Percentiles rank a stretch among this genome's conserved stretches.
phyloP scores from a whole-genome alignment of 2,888 invertebrate species.

The Meiosimyza platycephala region DNA sequence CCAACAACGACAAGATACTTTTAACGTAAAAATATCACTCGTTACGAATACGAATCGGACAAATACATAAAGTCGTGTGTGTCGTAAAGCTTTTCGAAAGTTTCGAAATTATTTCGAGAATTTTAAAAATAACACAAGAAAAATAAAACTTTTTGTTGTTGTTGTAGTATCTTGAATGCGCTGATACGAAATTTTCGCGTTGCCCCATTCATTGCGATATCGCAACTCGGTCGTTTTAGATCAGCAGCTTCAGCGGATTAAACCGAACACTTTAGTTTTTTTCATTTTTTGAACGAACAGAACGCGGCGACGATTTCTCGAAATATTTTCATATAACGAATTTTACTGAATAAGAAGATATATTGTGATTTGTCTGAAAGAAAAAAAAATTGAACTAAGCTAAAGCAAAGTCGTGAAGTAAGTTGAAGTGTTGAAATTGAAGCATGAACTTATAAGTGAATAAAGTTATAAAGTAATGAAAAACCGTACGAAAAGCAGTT shows the following conservation, averaged over 20 bases:
- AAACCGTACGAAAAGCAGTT: too few species aligned
- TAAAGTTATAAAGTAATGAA: conserved; percentile 21
- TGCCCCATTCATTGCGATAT: conserved; percentile 66
- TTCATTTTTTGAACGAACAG: conserved; percentile 29
- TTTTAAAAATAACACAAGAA: conserved; percentile 60
- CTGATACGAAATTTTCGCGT: conserved; percentile 50
- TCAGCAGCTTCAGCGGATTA: conserved; percentile 50
- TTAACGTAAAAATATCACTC: background rate
- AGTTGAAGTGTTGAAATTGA: conserved; percentile 23
- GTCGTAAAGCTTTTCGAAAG: conserved; percentile 37
- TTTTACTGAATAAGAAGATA: conserved; percentile 15
- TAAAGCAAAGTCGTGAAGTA: conserved; percentile 24
- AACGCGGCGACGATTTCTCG: conserved; percentile 15
- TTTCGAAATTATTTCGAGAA: conserved; percentile 58
- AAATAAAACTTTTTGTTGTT: conserved; percentile 46
- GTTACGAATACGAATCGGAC: conserved; percentile 17
- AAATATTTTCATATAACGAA: background rate
- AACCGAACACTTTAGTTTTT: conserved; percentile 43
- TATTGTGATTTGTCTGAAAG: conserved; percentile 38
- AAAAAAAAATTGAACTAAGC: conserved; percentile 30
- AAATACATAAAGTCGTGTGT: too few species aligned
- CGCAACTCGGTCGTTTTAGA: conserved; percentile 65
- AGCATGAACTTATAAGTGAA: background rate
- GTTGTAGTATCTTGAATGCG: conserved; percentile 24
- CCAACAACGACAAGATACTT: too few species aligned